Conservation (phyloP, 2,888 invertebrate genomes). For the Synergus laeviventris region DNA sequence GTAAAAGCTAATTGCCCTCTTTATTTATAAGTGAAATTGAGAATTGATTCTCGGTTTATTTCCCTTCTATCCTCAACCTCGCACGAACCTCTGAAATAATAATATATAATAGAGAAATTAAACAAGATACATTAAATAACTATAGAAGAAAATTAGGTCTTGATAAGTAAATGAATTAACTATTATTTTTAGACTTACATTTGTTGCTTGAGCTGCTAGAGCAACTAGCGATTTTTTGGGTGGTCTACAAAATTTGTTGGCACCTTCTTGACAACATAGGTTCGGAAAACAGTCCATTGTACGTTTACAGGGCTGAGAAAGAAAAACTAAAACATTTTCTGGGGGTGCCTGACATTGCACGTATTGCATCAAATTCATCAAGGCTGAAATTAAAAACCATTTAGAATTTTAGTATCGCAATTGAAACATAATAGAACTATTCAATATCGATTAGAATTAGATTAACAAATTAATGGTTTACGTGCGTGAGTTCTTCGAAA, state of each 20-base stretch:
- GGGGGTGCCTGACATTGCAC: constrained; percentile 85
- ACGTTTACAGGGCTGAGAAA: constrained; percentile 84
- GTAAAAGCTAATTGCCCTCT: constrained; percentile 38
- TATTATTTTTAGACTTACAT: constrained; percentile 73
- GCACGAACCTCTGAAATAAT: constrained; percentile 51
- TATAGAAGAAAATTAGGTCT: neutral
- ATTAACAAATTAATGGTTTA: constrained; percentile 72
- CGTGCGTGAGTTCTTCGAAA: constrained; percentile 82
- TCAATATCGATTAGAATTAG: neutral
- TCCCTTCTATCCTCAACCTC: constrained; percentile 44
- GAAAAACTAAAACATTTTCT: constrained; percentile 83
- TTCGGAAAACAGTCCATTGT: constrained; percentile 88
- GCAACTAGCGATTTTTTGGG: constrained; percentile 84
- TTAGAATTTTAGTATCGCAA: constrained; percentile 36
- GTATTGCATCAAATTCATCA: constrained; percentile 77
- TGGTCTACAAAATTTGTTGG: constrained; percentile 84
- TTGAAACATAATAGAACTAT: neutral
- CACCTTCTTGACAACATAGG: constrained; percentile 87
- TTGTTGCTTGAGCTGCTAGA: constrained; percentile 80
- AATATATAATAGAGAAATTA: constrained; percentile 1
- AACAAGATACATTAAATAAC: neutral
- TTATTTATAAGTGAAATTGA: constrained; percentile 30
- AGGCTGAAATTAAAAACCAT: constrained; percentile 56
- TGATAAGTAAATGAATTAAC: neutral
- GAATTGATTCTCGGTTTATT: constrained; percentile 18